Base-by-base conservation (phyloP, 2,888 invertebrate genomes). In the Drosophila multiciliata region DNA sequence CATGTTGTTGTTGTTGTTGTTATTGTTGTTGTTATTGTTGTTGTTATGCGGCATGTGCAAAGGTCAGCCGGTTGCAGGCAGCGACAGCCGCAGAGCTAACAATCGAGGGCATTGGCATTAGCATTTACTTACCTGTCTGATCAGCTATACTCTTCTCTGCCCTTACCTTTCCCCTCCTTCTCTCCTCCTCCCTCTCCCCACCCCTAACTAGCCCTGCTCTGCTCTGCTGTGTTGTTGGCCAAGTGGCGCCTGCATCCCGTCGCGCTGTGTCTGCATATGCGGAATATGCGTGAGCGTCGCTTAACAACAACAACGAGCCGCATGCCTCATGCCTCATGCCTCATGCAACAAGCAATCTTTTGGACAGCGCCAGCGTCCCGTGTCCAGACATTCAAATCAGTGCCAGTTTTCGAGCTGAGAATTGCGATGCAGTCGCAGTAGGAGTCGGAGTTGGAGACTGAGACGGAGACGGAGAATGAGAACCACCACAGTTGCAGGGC, bases 241-340 rank as follows among this genome's bases (percentile, higher is more conserved):
- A 83, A 90, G 92, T 93, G 92, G 92, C 92, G 92, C 93, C 92
- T 93, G 89, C 90, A 91, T 91, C 92, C 92, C 92, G 93, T 87
- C 91, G 92, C 84, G 92, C 90, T 86, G 90, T 90, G 92, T 93
- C 93, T 93, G 93, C 91, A 92, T 92, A 92, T 92, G 89, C 90
- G 85, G 90, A 91, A 89, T 89, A 90, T 89, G 86, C 90, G 86
- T 89, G 90, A 88, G 86, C 90, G 90, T 85, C 76, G 82, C 72
- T 66, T 73, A 49, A 45, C 57, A 59, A 60, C 63, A 65, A 54
- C 40, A 72, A 65, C 81, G 71, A 29, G 48, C 42, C 60, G 40
- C 38, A 65, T 45, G 66, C 66, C 20, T 17, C 36, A 23, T 45
- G 45, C 29, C 29, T 48, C 17, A 48, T 64, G 66, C 53, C 54